phyloP scores from a whole-genome alignment of 2,113 vertebrate genomes.

The Periophthalmus modestus region DNA sequence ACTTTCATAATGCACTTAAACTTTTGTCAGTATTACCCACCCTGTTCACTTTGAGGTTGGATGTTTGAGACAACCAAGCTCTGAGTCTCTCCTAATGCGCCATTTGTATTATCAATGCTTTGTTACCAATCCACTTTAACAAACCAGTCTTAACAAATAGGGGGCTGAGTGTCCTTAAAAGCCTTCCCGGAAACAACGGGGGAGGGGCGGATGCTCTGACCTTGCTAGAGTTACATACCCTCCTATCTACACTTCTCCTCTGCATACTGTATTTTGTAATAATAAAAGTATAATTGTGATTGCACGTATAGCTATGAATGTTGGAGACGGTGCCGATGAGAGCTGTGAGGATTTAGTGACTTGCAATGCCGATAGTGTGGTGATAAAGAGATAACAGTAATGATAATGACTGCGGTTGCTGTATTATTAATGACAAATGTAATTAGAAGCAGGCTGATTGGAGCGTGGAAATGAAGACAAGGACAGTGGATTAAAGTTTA shows the following conservation, averaged over 20 bases:
- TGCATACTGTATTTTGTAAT: not conserved
- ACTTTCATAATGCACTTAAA: too few species aligned
- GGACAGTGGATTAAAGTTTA: constrained; percentile 11
- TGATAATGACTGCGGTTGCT: constrained; percentile 7
- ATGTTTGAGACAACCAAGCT: not conserved
- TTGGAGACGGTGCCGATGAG: constrained; percentile 6
- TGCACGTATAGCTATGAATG: constrained; percentile 12
- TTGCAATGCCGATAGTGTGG: not conserved
- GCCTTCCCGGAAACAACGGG: not conserved
- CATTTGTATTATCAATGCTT: not conserved
- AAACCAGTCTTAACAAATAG: not conserved
- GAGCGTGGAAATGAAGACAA: not conserved
- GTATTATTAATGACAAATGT: not conserved
- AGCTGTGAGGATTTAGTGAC: constrained; percentile 5
- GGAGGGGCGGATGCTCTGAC: not conserved
- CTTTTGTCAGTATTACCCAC: too few species aligned
- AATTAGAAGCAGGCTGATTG: not conserved
- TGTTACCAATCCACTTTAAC: not conserved
- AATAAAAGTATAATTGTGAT: constrained; percentile 1
- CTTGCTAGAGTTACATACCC: not conserved
- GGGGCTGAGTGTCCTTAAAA: not conserved
- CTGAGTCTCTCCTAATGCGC: not conserved
- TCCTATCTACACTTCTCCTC: not conserved
- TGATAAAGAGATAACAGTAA: not conserved
- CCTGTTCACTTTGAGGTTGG: not conserved